Percentiles rank a stretch among this genome's conserved stretches.
phyloP scores from a whole-genome alignment of 1,140 invertebrate genomes.

The Anadara kagoshimensis region DNA sequence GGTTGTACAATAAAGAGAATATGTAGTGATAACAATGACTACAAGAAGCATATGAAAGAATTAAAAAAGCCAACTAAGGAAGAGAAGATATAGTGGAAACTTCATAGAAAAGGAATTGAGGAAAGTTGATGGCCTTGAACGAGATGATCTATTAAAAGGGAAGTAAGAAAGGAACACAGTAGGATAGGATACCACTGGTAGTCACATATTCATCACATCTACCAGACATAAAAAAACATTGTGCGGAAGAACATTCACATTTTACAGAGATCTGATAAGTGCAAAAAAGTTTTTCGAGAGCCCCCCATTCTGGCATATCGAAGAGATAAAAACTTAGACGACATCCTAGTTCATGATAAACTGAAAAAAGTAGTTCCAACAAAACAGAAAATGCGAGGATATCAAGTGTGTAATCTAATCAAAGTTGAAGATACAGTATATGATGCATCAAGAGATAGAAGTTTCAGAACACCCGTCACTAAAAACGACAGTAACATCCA shows the following conservation, averaged over 20 bases:
- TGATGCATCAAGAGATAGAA: too few relatives aligned
- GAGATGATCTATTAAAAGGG: neutral
- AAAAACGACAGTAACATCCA: too few relatives aligned
- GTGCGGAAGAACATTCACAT: neutral
- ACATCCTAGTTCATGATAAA: neutral
- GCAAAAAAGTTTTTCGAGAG: neutral
- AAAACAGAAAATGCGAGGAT: too few relatives aligned
- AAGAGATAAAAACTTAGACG: conserved; percentile 1
- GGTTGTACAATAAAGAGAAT: too few relatives aligned
- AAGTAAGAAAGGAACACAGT: neutral
- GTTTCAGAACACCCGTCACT: too few relatives aligned
- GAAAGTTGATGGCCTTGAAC: neutral
- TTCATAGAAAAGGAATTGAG: neutral
- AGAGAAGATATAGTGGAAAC: neutral
- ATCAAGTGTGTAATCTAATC: too few relatives aligned
- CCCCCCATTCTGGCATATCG: neutral
- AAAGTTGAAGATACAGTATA: too few relatives aligned
- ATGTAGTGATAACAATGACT: too few relatives aligned
- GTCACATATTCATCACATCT: neutral
- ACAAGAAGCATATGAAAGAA: too few relatives aligned
- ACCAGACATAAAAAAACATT: neutral
- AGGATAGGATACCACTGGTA: neutral
- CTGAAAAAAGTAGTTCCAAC: too few relatives aligned
- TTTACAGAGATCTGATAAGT: neutral
- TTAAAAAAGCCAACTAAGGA: neutral